Conservation (phyloP, 1,140 invertebrate genomes). For the Proctacanthus coquilletti region DNA sequence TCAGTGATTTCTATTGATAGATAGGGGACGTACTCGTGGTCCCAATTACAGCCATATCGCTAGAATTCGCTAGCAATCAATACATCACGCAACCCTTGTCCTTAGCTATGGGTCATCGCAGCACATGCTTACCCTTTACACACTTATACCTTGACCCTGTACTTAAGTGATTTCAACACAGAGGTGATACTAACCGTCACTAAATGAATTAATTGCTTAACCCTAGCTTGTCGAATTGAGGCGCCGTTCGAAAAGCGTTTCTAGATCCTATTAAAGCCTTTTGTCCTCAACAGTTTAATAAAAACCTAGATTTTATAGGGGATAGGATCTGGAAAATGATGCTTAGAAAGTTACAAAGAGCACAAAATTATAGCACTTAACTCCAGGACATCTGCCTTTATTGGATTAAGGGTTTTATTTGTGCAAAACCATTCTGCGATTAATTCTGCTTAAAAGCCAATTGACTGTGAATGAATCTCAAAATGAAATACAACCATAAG, state of each 20-base stretch:
- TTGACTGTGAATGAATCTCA: too few species aligned
- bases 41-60: not conserved
- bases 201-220: not conserved
- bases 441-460: too few species aligned
- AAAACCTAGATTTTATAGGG: too few species aligned
- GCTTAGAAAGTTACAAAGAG: too few species aligned
- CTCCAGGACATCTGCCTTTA: too few species aligned
- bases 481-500: too few species aligned
- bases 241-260: not conserved
- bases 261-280: not conserved
- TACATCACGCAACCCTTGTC: not conserved
- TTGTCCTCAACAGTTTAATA: too few species aligned
- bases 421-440: too few species aligned
- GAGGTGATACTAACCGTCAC: not conserved
- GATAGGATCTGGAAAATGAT: too few species aligned
- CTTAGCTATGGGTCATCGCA: not conserved
- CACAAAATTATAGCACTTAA: too few species aligned
- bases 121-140: not conserved
- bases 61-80: not conserved
- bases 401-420: too few species aligned
- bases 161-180: not conserved
- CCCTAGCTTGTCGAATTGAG: not conserved
- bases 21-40: not conserved
- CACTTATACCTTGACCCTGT: not conserved
- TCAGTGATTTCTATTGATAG: not conserved